A percentile compares a stretch with the other conserved stretches of the same genome.
Conservation (phyloP, 2,113 vertebrate species). For the Heteronetta atricapilla region DNA sequence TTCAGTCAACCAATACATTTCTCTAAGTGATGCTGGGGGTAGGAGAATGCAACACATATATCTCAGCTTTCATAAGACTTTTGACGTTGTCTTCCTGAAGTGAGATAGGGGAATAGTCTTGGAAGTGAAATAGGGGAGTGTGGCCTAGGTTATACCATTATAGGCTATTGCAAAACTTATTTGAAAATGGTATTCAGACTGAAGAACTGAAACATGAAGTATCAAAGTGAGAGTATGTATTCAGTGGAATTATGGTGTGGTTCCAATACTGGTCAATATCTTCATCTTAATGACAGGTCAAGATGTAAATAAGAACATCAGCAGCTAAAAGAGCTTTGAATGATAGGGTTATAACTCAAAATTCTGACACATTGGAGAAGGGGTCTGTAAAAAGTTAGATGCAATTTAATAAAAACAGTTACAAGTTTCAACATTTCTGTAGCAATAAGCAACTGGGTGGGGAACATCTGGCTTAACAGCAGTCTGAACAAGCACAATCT, state of each 20-base stretch:
- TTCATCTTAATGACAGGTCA: background rate
- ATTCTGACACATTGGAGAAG: fast-evolving
- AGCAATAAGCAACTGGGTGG: background rate
- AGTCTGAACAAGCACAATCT: background rate
- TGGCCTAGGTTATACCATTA: background rate
- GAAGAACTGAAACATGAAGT: background rate
- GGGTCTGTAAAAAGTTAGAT: background rate
- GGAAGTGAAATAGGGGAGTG: background rate
- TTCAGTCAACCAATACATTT: background rate
- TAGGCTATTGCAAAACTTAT: background rate
- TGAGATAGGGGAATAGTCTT: background rate
- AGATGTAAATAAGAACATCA: background rate
- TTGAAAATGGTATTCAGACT: background rate
- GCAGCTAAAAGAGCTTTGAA: background rate
- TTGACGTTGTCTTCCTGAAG: background rate
- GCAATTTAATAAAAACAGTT: background rate
- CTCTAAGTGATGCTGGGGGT: background rate
- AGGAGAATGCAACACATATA: background rate
- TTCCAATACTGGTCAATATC: background rate
- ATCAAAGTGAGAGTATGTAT: background rate
- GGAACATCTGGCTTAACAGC: background rate
- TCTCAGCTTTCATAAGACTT: background rate
- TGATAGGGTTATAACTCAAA: background rate
- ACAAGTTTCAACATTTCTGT: background rate
- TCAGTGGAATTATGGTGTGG: background rate